Evolutionary conservation across 2,113 vertebrate genomes (phyloP).

Genomic region (Hemibagrus wyckioides): DNA sequence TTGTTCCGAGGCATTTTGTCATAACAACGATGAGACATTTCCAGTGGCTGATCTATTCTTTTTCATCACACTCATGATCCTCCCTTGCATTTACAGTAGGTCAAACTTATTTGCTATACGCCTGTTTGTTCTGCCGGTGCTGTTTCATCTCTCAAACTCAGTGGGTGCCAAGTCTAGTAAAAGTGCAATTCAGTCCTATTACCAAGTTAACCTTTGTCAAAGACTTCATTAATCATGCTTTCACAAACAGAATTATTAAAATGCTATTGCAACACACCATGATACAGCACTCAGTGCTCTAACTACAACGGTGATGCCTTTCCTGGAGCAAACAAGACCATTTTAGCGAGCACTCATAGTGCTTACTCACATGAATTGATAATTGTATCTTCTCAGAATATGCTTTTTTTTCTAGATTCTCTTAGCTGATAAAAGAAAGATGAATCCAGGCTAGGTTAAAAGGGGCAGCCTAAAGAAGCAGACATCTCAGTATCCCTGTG

Average conservation of each 20-base stretch:
- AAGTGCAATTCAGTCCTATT: conserved; percentile 30
- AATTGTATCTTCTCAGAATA: neutral
- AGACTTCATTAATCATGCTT: conserved; percentile 43
- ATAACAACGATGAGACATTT: conserved; percentile 15
- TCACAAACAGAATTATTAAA: conserved; percentile 44
- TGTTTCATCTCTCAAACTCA: conserved; percentile 30
- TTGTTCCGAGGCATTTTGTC: neutral
- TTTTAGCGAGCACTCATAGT: neutral
- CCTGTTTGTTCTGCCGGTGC: conserved; percentile 29
- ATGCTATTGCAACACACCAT: neutral
- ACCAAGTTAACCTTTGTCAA: conserved; percentile 46
- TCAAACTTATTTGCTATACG: conserved; percentile 38
- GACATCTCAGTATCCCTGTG: neutral
- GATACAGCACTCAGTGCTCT: neutral
- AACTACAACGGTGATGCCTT: neutral
- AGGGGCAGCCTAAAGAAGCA: neutral
- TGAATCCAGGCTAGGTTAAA: conserved; percentile 14
- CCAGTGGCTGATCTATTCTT: conserved; percentile 7
- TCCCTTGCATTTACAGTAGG: conserved; percentile 41
- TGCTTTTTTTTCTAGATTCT: conserved; percentile 5
- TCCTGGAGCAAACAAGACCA: neutral
- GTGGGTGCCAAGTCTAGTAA: conserved; percentile 27
- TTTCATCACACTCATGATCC: conserved; percentile 24
- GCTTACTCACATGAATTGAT: conserved; percentile 11
- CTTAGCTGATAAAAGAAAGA: conserved; percentile 15